Conservation (phyloP, 2,113 vertebrate species). For the Cyrtonyx montezumae region DNA sequence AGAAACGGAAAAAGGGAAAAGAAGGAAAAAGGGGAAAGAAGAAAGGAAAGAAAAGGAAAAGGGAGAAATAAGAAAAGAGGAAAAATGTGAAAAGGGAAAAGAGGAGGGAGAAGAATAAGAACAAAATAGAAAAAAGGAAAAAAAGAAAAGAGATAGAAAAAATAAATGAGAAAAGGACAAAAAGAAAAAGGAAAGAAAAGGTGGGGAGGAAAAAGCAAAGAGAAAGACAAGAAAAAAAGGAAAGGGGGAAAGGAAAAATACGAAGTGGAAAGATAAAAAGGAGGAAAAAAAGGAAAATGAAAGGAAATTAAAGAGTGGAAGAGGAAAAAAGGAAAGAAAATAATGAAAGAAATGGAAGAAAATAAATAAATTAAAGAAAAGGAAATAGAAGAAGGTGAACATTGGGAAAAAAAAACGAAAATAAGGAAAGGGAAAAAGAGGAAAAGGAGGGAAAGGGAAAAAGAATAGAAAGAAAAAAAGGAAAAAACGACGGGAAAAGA, state of each 20-base stretch:
- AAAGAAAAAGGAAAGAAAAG: background rate
- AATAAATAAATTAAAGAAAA: background rate
- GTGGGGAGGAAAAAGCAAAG: background rate
- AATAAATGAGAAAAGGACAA: too few species aligned
- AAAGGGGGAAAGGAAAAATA: background rate
- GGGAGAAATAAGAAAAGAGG: too few species aligned
- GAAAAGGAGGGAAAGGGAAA: too few species aligned
- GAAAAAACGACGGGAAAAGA: too few species aligned
- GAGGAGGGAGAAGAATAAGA: too few species aligned
- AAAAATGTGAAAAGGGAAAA: background rate
- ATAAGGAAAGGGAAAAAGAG: background rate
- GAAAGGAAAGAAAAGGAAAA: background rate
- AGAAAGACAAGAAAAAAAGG: background rate
- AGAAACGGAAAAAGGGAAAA: background rate
- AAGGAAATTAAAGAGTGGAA: too few species aligned
- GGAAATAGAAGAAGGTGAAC: background rate
- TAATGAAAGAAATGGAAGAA: background rate
- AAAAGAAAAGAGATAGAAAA: too few species aligned
- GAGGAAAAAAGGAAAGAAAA: background rate
- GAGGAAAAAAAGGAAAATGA: too few species aligned
- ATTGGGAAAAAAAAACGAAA: background rate
- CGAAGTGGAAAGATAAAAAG: too few species aligned
- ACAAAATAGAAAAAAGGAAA: rapidly evolving
- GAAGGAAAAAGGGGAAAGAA: too few species aligned
- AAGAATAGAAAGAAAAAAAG: too few species aligned